These are phyloP conservation scores for Adelognathus sp. DNA, from an alignment of 2,888 invertebrate species.

Conservation along the genomic window DNA sequence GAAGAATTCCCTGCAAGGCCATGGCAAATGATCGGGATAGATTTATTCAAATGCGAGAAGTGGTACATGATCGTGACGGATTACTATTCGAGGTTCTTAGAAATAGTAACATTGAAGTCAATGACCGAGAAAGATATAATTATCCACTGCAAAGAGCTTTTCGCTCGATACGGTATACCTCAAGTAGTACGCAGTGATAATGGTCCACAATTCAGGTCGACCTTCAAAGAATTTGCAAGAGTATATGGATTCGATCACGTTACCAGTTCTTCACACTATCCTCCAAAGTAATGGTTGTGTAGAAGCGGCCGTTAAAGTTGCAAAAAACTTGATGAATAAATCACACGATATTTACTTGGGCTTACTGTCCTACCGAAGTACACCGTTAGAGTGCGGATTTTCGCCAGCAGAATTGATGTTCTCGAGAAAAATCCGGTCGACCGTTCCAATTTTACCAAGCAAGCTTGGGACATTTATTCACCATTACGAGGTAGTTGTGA, in stretches of 20 bases:
- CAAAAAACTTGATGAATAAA: slow-evolving; percentile 52
- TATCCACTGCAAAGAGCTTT: slow-evolving; percentile 44
- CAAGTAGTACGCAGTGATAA: slow-evolving; percentile 63
- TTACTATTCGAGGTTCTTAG: not conserved
- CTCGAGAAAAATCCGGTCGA: slow-evolving; percentile 45
- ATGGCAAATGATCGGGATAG: too few species aligned
- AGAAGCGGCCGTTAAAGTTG: not conserved
- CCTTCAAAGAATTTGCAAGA: slow-evolving; percentile 24
- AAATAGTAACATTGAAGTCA: not conserved
- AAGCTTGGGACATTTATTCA: too few species aligned
- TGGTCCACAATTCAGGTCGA: slow-evolving; percentile 60
- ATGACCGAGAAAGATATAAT: not conserved
- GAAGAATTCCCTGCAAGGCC: not conserved
- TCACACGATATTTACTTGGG: slow-evolving; percentile 33
- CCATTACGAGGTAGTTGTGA: too few species aligned
- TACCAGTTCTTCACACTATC: slow-evolving; percentile 46
- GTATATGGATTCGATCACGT: slow-evolving; percentile 4
- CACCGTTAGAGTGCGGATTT: slow-evolving; percentile 53
- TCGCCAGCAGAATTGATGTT: slow-evolving; percentile 51
- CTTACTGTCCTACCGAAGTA: slow-evolving; percentile 40
- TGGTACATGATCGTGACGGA: not conserved
- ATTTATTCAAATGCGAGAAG: not conserved
- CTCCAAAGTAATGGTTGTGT: slow-evolving; percentile 31
- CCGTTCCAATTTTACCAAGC: slow-evolving; percentile 37
- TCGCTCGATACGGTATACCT: slow-evolving; percentile 62